A percentile compares a stretch with the other conserved stretches of the same genome.
Evolutionary conservation across 1,140 invertebrate species (phyloP).

Genomic region (Latrodectus geometricus): DNA sequence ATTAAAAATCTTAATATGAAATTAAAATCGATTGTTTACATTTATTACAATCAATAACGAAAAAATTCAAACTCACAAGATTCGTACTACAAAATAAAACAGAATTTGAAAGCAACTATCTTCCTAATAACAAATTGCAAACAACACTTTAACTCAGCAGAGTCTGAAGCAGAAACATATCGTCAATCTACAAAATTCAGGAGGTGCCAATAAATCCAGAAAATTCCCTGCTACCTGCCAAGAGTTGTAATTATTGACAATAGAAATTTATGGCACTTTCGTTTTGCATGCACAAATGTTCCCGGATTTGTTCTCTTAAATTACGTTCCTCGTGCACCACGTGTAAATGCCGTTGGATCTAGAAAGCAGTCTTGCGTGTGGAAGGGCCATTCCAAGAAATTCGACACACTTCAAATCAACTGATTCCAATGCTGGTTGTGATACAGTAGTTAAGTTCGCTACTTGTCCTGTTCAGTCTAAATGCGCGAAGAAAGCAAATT

Average conservation of each 20-base stretch:
- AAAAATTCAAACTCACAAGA: too few species aligned
- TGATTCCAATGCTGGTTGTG: constrained; percentile 6
- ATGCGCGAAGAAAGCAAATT: too few species aligned
- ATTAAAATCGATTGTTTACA: too few species aligned
- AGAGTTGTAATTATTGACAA: constrained; percentile 45
- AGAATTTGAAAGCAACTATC: too few species aligned
- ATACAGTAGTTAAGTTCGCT: too few species aligned
- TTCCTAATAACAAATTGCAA: too few species aligned
- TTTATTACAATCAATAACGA: too few species aligned
- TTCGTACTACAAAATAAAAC: too few species aligned
- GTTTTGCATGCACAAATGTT: neutral
- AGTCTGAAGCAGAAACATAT: neutral
- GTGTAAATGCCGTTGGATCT: too few species aligned
- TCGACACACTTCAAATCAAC: constrained; percentile 15
- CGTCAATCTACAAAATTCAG: constrained; percentile 3
- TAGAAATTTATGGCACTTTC: constrained; percentile 48
- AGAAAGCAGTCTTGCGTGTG: constrained; percentile 28
- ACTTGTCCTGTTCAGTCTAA: too few species aligned
- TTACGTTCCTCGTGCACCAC: constrained; percentile 3
- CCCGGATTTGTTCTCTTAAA: neutral
- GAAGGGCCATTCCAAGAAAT: constrained; percentile 14
- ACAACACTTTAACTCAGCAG: too few species aligned
- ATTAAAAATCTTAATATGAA: too few species aligned
- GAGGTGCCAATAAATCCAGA: constrained; percentile 6
- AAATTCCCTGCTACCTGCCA: neutral